These are phyloP conservation scores for Boloria selene DNA, from an alignment of 2,888 invertebrate genomes.

Conservation along the genomic window DNA sequence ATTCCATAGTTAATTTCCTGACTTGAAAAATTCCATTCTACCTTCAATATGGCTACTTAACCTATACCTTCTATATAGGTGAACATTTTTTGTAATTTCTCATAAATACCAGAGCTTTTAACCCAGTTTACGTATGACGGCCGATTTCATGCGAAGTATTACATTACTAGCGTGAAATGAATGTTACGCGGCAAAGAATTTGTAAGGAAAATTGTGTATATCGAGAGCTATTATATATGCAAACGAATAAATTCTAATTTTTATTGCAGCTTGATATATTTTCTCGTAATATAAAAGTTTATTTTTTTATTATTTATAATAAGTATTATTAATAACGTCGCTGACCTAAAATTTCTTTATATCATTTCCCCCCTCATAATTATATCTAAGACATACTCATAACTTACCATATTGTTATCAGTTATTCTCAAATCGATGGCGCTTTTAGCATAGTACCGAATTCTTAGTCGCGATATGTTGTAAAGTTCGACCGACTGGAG, in stretches of 20 bases:
- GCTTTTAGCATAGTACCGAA: conserved; percentile 66
- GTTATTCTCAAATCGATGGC: conserved; percentile 67
- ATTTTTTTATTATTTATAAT: too few relatives aligned
- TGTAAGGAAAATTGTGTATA: conserved; percentile 23
- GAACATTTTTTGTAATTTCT: conserved; percentile 50
- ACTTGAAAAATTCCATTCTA: conserved; percentile 25
- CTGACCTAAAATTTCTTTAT: too few relatives aligned
- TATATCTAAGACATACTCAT: background rate
- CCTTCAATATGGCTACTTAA: conserved; percentile 16
- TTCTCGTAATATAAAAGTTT: background rate
- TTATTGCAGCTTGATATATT: conserved; percentile 2
- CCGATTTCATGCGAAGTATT: conserved; percentile 45
- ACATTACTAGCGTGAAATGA: conserved; percentile 32
- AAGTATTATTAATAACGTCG: too few relatives aligned
- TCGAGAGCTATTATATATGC: conserved; percentile 21
- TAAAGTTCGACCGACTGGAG: conserved; percentile 50
- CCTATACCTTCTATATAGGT: conserved; percentile 6
- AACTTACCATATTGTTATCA: conserved; percentile 65
- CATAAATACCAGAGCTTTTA: conserved; percentile 52
- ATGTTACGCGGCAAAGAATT: conserved; percentile 30
- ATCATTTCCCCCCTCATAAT: too few relatives aligned
- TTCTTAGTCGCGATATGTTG: conserved; percentile 71
- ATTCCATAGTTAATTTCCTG: background rate
- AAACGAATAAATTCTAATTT: background rate
- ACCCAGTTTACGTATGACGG: conserved; percentile 57